Percentiles rank a stretch among this genome's conserved stretches.
Evolutionary conservation across 1,140 invertebrate genomes (phyloP).

Genomic region (Leguminivora glycinivorella): DNA sequence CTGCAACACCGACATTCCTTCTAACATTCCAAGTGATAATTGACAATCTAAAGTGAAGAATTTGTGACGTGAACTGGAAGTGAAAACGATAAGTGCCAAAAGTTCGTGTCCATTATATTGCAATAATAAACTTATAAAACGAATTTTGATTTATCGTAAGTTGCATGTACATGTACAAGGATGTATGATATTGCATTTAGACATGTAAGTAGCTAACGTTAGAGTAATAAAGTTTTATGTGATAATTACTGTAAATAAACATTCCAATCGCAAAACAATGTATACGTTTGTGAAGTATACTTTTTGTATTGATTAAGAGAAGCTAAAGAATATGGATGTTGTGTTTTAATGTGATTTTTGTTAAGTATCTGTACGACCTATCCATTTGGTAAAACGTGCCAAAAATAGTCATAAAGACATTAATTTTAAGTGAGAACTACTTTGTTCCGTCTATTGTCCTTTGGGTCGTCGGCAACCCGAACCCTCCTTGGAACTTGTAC

Average conservation of each 20-base stretch:
- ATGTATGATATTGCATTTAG: constrained; percentile 34
- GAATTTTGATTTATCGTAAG: constrained; percentile 47
- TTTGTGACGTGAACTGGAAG: constrained; percentile 9
- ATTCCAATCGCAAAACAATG: constrained; percentile 41
- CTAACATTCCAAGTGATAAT: constrained; percentile 11
- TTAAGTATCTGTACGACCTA: not conserved
- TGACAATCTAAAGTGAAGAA: not conserved
- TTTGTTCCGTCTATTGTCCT: too few relatives aligned
- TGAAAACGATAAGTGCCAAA: constrained; percentile 43
- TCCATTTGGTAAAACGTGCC: constrained; percentile 13
- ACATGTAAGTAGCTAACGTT: constrained; percentile 28
- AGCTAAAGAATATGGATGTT: constrained; percentile 14
- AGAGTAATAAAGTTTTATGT: constrained; percentile 45
- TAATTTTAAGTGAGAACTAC: too few relatives aligned
- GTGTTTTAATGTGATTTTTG: constrained; percentile 16
- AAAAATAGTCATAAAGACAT: not conserved
- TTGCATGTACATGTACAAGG: constrained; percentile 33
- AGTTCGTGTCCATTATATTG: constrained; percentile 48
- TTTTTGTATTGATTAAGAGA: constrained; percentile 32
- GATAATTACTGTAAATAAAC: constrained; percentile 51
- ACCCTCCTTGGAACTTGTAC: too few relatives aligned
- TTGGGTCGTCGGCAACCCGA: too few relatives aligned
- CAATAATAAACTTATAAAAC: constrained; percentile 44
- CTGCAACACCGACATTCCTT: too few relatives aligned
- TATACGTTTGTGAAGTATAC: constrained; percentile 56